Base-by-base conservation (phyloP, 2,113 vertebrate genomes). In the Acrocephalus kingi region DNA sequence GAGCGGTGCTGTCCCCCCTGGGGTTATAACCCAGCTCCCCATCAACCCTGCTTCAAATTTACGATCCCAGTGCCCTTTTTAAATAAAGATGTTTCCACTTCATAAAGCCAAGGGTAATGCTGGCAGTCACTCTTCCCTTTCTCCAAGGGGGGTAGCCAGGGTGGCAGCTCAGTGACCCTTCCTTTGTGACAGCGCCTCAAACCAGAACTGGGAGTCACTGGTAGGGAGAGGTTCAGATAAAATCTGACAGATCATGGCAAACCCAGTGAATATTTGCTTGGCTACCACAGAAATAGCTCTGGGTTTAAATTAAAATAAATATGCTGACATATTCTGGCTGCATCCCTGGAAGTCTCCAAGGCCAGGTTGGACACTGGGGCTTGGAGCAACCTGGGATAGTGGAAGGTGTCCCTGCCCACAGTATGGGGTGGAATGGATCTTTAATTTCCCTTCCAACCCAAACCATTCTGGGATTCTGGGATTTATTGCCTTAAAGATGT, bases 61-160 rank as follows among this genome's bases (percentile, higher is more conserved):
- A 95, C 66, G 89, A 68, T 81, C 75, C 10, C 24, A 1, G 11
- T 39, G 62, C 61, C 72, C 86, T 94, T 41, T 69, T 71, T 86
- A 66, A 88, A 94, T 94, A 93, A 93, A 88, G 85, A 94, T 72
- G 86, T 91, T 96, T 97, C 93, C 87, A 94, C 89, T 75, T 78
- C 82, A 94, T 87, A 92, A 96, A 94, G 63, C 31, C 86, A n/a
- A 0, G 5, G 30, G 59, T 43, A 31, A 93, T 88, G 54, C 58
- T 33, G 86, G 31, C 54, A 69, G 41, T 91, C 63, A 15, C 49
- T 84, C 58, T 59, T 63, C 48, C 43, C 33, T 8, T 55, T 69
- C 39, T 68, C 25, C 37, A 10, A 54, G 0, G 7, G 51, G 39
- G 39, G 8, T 8, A 37, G 39, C 2, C 27, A 67, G 51, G 39